Conservation (phyloP, 1,140 invertebrate species). For the Drosophila orosa region DNA sequence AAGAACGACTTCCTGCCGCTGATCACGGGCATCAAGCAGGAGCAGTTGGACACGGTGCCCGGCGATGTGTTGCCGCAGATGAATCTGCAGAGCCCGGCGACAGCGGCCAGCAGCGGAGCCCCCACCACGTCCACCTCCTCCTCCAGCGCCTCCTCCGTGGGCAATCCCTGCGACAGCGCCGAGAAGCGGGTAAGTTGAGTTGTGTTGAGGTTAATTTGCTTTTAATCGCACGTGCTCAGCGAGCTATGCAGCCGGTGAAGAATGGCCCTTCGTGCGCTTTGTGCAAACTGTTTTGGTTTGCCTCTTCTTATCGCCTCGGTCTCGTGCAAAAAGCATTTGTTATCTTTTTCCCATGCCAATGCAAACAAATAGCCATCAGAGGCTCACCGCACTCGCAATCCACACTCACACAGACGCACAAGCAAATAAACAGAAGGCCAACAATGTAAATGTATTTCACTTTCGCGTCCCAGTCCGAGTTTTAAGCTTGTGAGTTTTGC, state of each 20-base stretch:
- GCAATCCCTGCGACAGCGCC: slow-evolving; percentile 82
- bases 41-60: slow-evolving; percentile 74
- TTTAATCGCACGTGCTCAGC: slow-evolving; percentile 41
- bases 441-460: slow-evolving; percentile 65
- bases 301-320: slow-evolving; percentile 18
- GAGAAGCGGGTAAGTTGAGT: slow-evolving; percentile 78
- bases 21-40: slow-evolving; percentile 79
- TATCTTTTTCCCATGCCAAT: slow-evolving; percentile 56
- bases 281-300: slow-evolving; percentile 17
- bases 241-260: not conserved
- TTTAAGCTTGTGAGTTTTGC: slow-evolving; percentile 11
- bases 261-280: not conserved
- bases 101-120: slow-evolving; percentile 44
- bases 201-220: slow-evolving; percentile 11
- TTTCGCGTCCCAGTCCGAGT: slow-evolving; percentile 59
- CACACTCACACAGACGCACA: slow-evolving; percentile 1
- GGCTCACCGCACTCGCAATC: slow-evolving; percentile 4
- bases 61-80: slow-evolving; percentile 64
- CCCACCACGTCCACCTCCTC: slow-evolving; percentile 73
- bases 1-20: slow-evolving; percentile 82
- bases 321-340: slow-evolving; percentile 48
- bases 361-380: slow-evolving; percentile 45
- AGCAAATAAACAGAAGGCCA: slow-evolving; percentile 42
- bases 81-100: slow-evolving; percentile 44
- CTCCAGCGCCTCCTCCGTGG: slow-evolving; percentile 68